Percentiles rank a stretch among this genome's conserved stretches.
These are phyloP conservation scores for Cricetomys ansorgei DNA, from an alignment of 2,113 vertebrate species.

Conservation along the genomic window DNA sequence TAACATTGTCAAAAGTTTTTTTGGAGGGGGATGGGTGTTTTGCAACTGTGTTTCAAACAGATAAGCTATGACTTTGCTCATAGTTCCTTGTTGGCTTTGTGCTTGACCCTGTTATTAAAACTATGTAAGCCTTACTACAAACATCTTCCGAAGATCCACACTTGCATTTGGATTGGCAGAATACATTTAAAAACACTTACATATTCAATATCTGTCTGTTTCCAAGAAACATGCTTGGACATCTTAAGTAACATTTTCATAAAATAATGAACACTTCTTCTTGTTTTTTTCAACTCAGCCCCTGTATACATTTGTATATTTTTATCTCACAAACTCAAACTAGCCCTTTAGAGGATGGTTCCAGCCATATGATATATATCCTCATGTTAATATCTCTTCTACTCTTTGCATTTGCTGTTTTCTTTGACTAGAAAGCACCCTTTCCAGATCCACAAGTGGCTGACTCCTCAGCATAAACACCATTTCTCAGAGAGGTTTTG, in stretches of 20 bases:
- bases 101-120: slow-evolving; percentile 52
- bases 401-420: not conserved
- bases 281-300: not conserved
- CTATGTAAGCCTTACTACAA: not conserved
- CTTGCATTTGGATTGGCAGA: slow-evolving; percentile 57
- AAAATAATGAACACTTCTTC: slow-evolving; percentile 71
- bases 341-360: not conserved
- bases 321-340: not conserved
- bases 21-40: too few species aligned
- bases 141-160: not conserved
- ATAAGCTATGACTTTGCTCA: not conserved
- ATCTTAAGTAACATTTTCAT: slow-evolving; percentile 76
- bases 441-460: not conserved
- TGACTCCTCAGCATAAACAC: not conserved
- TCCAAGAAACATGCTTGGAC: slow-evolving; percentile 68
- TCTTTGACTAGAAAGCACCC: slow-evolving; percentile 23
- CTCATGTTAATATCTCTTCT: not conserved
- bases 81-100: slow-evolving; percentile 52
- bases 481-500: not conserved
- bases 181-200: not conserved
- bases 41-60: not conserved
- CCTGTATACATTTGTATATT: not conserved
- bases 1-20: not conserved
- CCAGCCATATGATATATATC: not conserved
- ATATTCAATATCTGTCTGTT: slow-evolving; percentile 30